phyloP scores from a whole-genome alignment of 2,888 invertebrate genomes.

The Leptopilina syphax region DNA sequence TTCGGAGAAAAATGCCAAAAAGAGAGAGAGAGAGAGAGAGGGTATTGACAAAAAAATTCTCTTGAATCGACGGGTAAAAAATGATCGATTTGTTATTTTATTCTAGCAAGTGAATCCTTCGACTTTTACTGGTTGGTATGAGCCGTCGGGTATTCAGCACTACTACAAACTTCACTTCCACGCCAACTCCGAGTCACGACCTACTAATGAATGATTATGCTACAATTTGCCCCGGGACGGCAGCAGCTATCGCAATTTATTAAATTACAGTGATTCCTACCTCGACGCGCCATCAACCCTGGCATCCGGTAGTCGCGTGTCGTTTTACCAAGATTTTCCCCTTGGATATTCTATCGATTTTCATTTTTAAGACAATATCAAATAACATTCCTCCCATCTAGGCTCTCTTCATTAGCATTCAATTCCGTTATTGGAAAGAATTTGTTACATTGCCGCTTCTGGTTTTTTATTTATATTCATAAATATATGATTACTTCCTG shows the following conservation, averaged over 20 bases:
- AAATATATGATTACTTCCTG: too few species aligned
- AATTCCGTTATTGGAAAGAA: not conserved
- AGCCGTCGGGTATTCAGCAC: conserved; percentile 5
- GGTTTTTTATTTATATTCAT: too few species aligned
- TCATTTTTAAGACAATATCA: conserved; percentile 36
- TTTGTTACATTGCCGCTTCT: too few species aligned
- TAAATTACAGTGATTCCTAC: conserved; percentile 75
- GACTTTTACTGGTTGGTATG: conserved; percentile 13
- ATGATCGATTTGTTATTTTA: conserved; percentile 19
- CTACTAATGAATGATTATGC: conserved; percentile 76
- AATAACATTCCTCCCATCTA: conserved; percentile 24
- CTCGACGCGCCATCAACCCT: conserved; percentile 57
- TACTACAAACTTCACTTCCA: conserved; percentile 42
- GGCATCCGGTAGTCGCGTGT: conserved; percentile 55
- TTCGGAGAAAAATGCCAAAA: too few species aligned
- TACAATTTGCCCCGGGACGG: conserved; percentile 75
- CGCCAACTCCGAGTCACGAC: conserved; percentile 73
- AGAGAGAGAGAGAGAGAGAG: too few species aligned
- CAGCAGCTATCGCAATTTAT: conserved; percentile 76
- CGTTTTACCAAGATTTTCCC: conserved; percentile 40
- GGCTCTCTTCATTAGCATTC: conserved; percentile 11
- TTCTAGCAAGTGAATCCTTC: conserved; percentile 9
- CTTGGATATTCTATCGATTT: conserved; percentile 29
- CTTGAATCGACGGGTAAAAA: conserved; percentile 1
- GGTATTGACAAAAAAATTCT: too few species aligned